phyloP scores from a whole-genome alignment of 2,113 vertebrate genomes.

The Peromyscus californicus region DNA sequence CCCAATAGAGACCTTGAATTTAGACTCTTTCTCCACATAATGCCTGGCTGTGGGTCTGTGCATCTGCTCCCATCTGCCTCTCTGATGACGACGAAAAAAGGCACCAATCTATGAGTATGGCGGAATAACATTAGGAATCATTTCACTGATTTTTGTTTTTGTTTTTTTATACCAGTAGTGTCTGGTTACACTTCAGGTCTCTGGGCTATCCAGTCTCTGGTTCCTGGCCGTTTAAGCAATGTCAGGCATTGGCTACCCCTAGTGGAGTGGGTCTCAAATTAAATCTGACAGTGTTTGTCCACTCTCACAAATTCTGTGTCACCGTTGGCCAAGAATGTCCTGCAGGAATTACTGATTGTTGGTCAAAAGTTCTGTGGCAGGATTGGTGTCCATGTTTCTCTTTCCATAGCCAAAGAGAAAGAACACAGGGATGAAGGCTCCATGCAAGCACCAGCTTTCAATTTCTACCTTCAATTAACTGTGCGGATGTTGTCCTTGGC shows the following conservation, averaged over 20 bases:
- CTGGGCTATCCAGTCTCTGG: background rate
- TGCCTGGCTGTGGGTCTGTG: background rate
- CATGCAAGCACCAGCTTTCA: background rate
- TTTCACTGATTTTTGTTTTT: background rate
- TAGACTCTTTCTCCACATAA: background rate
- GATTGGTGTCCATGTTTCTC: background rate
- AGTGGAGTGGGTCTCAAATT: background rate
- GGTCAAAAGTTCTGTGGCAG: background rate
- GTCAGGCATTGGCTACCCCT: background rate
- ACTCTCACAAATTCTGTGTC: background rate
- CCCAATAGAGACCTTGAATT: background rate
- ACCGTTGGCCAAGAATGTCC: background rate
- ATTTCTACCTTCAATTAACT: background rate
- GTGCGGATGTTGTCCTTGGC: background rate
- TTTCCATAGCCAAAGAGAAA: too few relatives aligned
- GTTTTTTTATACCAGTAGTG: background rate
- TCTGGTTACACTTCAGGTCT: background rate
- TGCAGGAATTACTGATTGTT: background rate
- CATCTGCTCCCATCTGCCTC: background rate
- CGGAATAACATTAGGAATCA: background rate
- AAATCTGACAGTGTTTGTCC: background rate
- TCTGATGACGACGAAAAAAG: background rate
- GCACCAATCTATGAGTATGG: too few relatives aligned
- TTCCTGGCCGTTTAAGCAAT: background rate
- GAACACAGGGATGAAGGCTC: background rate